Evolutionary conservation across 2,797 vertebrate genomes (phyloP).

Genomic region (Sebastes itinus): DNA sequence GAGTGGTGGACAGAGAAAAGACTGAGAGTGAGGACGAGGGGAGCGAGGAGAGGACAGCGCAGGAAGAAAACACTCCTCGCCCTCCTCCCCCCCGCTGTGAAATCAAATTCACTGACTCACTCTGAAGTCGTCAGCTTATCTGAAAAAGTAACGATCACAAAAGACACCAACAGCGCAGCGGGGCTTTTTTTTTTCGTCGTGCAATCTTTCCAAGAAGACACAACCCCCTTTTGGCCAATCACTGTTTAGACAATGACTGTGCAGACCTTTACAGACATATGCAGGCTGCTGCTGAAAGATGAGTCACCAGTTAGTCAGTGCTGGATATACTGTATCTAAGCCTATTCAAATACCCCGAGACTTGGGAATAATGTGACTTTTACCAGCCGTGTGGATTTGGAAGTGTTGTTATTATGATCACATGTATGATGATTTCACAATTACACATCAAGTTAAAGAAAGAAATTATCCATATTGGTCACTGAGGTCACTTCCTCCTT

Average conservation of each 20-base stretch:
- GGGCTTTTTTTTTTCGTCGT: conserved; percentile 14
- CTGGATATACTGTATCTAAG: neutral
- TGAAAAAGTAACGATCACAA: conserved; percentile 35
- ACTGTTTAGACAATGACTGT: conserved; percentile 52
- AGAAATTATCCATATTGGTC: neutral
- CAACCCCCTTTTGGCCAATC: conserved; percentile 23
- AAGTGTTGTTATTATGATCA: neutral
- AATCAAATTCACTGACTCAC: conserved; percentile 63
- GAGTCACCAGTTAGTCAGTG: conserved; percentile 53
- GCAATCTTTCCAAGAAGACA: conserved; percentile 36
- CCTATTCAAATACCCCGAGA: neutral
- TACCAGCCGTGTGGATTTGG: neutral
- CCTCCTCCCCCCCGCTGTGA: conserved; percentile 20
- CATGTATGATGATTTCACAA: neutral
- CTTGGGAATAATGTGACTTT: neutral
- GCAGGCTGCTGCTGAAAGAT: conserved; percentile 37
- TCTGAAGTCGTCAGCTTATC: conserved; percentile 39
- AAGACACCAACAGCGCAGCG: conserved; percentile 2
- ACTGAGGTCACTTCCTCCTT: neutral
- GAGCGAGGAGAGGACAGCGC: conserved; percentile 14
- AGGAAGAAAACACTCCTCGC: neutral
- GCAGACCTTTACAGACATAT: conserved; percentile 37
- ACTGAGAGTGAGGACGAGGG: conserved; percentile 11
- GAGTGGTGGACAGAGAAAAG: conserved; percentile 43
- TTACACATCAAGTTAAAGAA: neutral